Evolutionary conservation across 1,140 invertebrate genomes (phyloP).

Genomic region (Sycophila sp.): DNA sequence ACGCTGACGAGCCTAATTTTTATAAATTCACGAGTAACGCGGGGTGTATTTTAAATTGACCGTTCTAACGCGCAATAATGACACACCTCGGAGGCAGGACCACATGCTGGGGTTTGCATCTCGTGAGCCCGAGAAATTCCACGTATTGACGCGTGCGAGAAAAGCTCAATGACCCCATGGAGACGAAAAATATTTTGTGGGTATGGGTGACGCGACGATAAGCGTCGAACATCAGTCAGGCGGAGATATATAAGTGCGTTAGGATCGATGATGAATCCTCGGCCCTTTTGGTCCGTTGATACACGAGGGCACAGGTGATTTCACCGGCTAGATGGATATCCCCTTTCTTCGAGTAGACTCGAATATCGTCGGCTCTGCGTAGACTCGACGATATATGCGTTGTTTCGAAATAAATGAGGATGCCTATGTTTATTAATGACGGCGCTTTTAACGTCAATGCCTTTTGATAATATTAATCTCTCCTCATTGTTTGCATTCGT

Average conservation of each 20-base stretch:
- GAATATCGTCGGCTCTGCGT: neutral
- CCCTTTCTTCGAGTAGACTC: conserved; percentile 1
- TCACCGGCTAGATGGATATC: conserved; percentile 13
- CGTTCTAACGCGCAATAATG: conserved; percentile 50
- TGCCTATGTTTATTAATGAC: conserved; percentile 25
- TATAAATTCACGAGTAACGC: conserved; percentile 14
- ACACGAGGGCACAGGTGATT: conserved; percentile 47
- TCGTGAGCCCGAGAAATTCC: conserved; percentile 14
- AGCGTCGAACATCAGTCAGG: conserved; percentile 49
- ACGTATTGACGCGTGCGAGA: too few species aligned
- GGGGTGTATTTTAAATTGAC: too few species aligned
- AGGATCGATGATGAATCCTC: conserved; percentile 13
- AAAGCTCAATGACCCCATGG: conserved; percentile 44
- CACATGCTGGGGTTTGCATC: neutral
- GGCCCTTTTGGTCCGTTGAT: neutral
- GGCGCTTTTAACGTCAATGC: neutral
- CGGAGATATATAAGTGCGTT: neutral
- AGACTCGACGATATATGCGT: neutral
- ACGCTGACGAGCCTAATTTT: neutral
- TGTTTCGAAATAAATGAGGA: neutral
- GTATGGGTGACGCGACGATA: conserved; percentile 46
- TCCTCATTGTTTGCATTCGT: neutral
- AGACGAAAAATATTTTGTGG: conserved; percentile 50
- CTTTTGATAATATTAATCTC: neutral
- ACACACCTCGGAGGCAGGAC: conserved; percentile 30